phyloP scores from a whole-genome alignment of 2,888 invertebrate species.

The Dendrolimus houi region DNA sequence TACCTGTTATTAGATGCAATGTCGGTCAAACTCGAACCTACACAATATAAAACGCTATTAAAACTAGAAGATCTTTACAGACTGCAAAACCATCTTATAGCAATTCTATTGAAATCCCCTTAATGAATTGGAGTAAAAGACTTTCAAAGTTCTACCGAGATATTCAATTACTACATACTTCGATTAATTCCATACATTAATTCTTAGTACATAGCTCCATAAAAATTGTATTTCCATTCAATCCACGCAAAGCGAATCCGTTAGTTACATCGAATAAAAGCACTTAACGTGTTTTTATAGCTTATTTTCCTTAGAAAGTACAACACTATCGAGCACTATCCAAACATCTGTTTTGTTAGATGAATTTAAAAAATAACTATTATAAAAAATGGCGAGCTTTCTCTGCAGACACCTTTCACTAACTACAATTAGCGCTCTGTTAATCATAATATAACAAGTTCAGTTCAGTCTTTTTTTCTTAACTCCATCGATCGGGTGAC shows the following conservation, averaged over 20 bases:
- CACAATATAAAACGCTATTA: no score
- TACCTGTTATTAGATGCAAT: no score
- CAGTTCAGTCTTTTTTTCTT: constrained; percentile 16
- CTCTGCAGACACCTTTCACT: constrained; percentile 62
- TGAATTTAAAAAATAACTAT: constrained; percentile 20
- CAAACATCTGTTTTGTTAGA: constrained; percentile 34
- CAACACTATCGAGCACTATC: constrained; percentile 1
- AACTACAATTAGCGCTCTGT: constrained; percentile 62
- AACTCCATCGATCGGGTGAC: constrained; percentile 31
- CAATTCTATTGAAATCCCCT: no score
- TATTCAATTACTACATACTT: no score
- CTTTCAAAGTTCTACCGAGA: no score
- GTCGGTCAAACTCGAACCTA: no score
- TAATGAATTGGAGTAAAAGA: no score
- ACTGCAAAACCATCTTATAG: no score
- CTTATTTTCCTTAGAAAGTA: constrained; percentile 2
- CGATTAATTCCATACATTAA: no score
- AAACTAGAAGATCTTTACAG: no score
- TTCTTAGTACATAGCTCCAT: no score
- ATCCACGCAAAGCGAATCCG: not conserved
- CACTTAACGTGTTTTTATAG: not conserved
- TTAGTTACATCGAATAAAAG: not conserved
- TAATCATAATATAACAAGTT: constrained; percentile 55
- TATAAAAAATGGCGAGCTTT: constrained; percentile 42
- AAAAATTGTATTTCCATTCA: no score